Percentiles rank a stretch among this genome's conserved stretches.
Evolutionary conservation across 2,888 invertebrate genomes (phyloP).

Genomic region (Callinectes sapidus): DNA sequence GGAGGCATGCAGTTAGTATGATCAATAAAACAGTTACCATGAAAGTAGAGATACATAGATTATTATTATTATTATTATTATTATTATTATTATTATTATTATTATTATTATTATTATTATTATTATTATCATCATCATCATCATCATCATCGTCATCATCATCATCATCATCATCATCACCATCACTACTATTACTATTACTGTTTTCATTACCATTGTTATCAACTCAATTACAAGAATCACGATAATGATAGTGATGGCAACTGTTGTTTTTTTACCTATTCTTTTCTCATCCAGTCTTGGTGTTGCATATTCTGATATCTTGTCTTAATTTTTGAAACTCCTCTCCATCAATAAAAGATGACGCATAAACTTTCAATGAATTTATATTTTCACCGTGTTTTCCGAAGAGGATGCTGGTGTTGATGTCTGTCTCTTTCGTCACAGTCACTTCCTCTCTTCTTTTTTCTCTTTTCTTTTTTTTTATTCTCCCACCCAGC

Average conservation of each 20-base stretch:
- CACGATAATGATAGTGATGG: too few species aligned
- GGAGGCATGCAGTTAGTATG: too few species aligned
- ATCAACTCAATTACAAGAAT: too few species aligned
- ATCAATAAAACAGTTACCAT: too few species aligned
- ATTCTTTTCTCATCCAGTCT: background rate
- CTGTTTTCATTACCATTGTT: too few species aligned
- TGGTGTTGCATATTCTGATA: background rate
- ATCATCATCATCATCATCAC: too few species aligned
- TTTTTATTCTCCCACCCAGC: background rate
- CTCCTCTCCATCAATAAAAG: background rate
- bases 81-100: too few species aligned
- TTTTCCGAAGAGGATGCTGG: background rate
- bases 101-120: too few species aligned
- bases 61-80: too few species aligned
- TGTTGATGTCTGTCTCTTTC: constrained; percentile 26
- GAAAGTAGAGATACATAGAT: too few species aligned
- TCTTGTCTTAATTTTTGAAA: background rate
- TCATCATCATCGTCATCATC: background rate
- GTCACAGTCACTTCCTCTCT: background rate
- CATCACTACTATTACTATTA: background rate
- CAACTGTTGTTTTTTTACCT: background rate
- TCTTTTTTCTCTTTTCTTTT: background rate
- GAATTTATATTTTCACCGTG: background rate
- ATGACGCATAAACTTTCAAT: background rate
- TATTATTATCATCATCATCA: too few species aligned